Evolutionary conservation across 2,113 vertebrate species (phyloP).

Genomic region (Haemorhous mexicanus): DNA sequence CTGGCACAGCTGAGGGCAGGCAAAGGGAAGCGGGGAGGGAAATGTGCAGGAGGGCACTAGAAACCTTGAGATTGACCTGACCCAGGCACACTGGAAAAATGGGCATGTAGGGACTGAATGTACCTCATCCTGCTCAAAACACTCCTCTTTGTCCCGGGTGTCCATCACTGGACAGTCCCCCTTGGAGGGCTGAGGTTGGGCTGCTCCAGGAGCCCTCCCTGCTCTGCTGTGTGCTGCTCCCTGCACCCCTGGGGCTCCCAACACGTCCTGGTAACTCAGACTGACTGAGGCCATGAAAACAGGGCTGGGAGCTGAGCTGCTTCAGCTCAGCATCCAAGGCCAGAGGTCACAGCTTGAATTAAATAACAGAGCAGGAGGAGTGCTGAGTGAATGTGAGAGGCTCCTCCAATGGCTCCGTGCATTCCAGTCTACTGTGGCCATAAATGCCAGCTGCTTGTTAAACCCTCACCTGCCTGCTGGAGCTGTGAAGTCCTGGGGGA

Average conservation of each 20-base stretch:
- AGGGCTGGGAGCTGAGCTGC: not conserved
- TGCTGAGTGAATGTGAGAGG: not conserved
- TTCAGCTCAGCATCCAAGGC: not conserved
- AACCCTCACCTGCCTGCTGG: not conserved
- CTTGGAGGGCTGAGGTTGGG: not conserved
- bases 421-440: not conserved
- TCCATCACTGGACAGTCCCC: not conserved
- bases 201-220: not conserved
- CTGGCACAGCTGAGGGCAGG: not conserved
- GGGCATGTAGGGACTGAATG: not conserved
- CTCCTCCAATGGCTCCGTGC: not conserved
- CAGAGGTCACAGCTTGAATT: not conserved
- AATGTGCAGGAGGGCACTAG: not conserved
- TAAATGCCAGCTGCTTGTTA: not conserved
- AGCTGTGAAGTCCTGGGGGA: not conserved
- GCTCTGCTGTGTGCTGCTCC: not conserved
- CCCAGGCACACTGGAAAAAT: not conserved
- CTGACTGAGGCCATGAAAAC: not conserved
- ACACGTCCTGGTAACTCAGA: accelerated
- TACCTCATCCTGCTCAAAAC: not conserved
- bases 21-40: not conserved
- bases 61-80: not conserved
- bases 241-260: not conserved
- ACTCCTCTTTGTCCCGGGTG: not conserved
- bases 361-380: not conserved